Evolutionary conservation across 92 coral and sea anemone genomes (phyloP).

Genomic region (Chrysogorgia sp.): DNA sequence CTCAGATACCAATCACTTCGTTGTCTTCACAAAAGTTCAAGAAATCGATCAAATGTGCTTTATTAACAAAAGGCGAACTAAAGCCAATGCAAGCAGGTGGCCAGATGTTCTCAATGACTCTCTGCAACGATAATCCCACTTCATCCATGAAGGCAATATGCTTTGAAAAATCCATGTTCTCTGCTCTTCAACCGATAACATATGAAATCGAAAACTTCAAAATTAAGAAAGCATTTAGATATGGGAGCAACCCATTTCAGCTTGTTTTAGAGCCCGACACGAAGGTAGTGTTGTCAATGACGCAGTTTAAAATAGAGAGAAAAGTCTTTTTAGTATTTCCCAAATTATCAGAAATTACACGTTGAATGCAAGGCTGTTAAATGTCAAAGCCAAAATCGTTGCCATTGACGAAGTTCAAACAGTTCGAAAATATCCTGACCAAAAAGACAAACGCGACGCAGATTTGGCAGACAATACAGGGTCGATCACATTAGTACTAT

Average conservation of each 20-base stretch:
- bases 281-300: constrained; percentile 21
- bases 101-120: constrained; percentile 47
- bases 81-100: constrained; percentile 29
- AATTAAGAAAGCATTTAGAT: constrained; percentile 38
- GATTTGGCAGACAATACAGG: constrained; percentile 43
- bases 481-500: constrained; percentile 30
- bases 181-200: constrained; percentile 24
- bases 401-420: constrained; percentile 30
- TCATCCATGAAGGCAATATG: constrained; percentile 38
- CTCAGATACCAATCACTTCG: constrained; percentile 20
- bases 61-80: constrained; percentile 43
- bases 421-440: constrained; percentile 39
- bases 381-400: constrained; percentile 43
- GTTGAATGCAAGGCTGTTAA: constrained; percentile 20
- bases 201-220: constrained; percentile 41
- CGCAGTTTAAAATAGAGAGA: constrained; percentile 36
- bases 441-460: constrained; percentile 33
- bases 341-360: constrained; percentile 38
- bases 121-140: constrained; percentile 35
- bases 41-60: constrained; percentile 26
- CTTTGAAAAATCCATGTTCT: constrained; percentile 36
- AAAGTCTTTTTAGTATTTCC: constrained; percentile 13
- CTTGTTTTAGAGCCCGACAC: constrained; percentile 21
- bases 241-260: constrained; percentile 13
- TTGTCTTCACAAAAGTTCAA: constrained; percentile 31